Conservation (phyloP, 2,113 vertebrate genomes). For the Montifringilla adamsi region DNA sequence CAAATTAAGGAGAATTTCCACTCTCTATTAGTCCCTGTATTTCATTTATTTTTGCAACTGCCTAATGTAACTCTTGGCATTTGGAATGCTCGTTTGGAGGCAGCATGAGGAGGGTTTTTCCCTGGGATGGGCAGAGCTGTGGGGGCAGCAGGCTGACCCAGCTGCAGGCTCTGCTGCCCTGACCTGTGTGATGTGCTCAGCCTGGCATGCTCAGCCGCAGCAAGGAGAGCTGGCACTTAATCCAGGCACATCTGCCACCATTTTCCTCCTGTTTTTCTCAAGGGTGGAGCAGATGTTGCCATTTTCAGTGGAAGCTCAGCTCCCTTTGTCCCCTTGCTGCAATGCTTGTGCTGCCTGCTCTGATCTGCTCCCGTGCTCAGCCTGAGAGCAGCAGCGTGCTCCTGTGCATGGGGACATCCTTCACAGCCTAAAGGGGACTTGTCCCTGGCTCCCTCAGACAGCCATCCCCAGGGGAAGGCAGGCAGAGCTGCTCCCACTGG, state of each 20-base stretch:
- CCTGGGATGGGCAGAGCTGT: rapidly evolving
- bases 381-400: not conserved
- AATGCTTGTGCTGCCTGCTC: not conserved
- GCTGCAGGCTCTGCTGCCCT: not conserved
- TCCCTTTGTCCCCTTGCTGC: not conserved
- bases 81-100: not conserved
- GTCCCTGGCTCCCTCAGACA: not conserved
- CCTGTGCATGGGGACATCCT: not conserved
- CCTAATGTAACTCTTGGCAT: rapidly evolving
- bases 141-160: not conserved
- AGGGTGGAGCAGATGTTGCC: not conserved
- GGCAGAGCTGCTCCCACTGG: not conserved
- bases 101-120: not conserved
- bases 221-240: not conserved
- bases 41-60: not conserved
- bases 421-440: not conserved
- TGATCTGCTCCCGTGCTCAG: not conserved
- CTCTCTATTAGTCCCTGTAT: not conserved
- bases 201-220: not conserved
- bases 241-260: not conserved
- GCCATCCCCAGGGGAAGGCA: not conserved
- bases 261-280: not conserved
- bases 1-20: slow-evolving; percentile 12
- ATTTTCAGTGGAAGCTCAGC: not conserved
- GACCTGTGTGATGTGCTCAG: rapidly evolving